Percentiles rank a stretch among this genome's conserved stretches.
These are phyloP conservation scores for Microctonus brassicae DNA, from an alignment of 2,888 invertebrate genomes.

Conservation along the genomic window DNA sequence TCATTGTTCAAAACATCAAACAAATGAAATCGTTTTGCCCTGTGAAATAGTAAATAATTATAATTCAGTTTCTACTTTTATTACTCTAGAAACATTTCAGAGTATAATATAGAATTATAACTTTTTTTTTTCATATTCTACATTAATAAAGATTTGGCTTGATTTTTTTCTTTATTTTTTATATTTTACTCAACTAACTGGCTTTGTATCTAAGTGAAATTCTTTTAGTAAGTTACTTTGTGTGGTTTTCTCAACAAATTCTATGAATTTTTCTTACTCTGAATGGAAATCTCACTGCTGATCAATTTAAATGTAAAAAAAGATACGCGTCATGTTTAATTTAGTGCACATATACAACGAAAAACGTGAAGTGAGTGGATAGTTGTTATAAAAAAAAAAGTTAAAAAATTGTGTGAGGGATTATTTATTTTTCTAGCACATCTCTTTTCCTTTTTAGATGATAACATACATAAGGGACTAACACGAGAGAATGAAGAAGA, in stretches of 20 bases:
- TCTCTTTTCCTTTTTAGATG: slow-evolving; percentile 16
- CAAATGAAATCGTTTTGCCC: too few species aligned
- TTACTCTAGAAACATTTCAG: too few species aligned
- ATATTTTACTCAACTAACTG: neutral
- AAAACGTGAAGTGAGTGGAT: neutral
- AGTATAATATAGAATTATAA: too few species aligned
- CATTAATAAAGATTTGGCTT: neutral
- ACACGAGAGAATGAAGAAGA: neutral
- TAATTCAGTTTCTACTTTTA: too few species aligned
- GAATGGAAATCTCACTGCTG: slow-evolving; percentile 12
- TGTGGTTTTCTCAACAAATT: neutral
- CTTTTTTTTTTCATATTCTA: neutral
- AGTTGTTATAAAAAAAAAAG: neutral
- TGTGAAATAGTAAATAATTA: too few species aligned
- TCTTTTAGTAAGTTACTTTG: neutral
- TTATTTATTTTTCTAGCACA: neutral
- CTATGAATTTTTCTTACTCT: neutral
- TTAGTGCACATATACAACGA: neutral
- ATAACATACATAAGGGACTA: neutral
- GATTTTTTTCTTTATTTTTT: slow-evolving; percentile 3
- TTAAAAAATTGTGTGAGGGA: neutral
- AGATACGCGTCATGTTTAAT: neutral
- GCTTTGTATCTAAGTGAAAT: neutral
- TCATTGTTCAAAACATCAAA: too few species aligned
- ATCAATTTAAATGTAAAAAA: slow-evolving; percentile 17